Evolutionary conservation across 2,113 vertebrate genomes (phyloP), one percentile per base, ranked within the genome.

Genomic region (Onychostruthus taczanowskii): DNA sequence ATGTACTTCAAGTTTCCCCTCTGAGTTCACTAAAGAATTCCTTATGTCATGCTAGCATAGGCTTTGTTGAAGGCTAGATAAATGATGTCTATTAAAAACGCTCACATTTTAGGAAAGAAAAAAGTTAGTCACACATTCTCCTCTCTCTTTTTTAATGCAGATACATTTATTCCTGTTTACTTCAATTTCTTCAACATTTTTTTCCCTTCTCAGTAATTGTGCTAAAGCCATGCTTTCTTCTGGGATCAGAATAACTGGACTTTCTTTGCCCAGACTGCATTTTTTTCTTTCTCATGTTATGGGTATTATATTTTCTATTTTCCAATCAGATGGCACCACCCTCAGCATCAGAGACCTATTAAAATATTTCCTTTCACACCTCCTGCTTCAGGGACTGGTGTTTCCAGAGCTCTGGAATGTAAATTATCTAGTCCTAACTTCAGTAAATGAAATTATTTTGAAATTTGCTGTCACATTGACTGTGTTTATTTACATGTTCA

Each of bases 291-390:
- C 77, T 84, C 33, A 30, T n/a, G 17, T 82, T 87, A 46, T 22
- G 64, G 41, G 24, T 91, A 87, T 91, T 84, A n/a, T 84, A 77
- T 84, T 94, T 72, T 7, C 41, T 82, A 0, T 91, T 96, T 96
- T 90, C 70, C 6, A 0, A 89, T 93, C 33, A n/a, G 66, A 52
- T 68, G 74, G 56, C 69, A 93, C 89, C 28, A 76, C 62, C n/a
- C 19, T 91, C 17, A 68, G 22, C 62, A 64, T 44, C 6, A 2
- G 27, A 94, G 58, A 83, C 49, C 8, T 89, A 79, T 73, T 86
- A 74, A 93, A 95, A 93, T 93, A 81, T 69, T 93, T 88, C 50
- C 20, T 94, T 80, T 43, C 80, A 77, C 87, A 81, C 63, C 44
- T 64, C 22, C n/a, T 90, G 18, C 23, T 87, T 85, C 30, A 7